Evolutionary conservation across 2,113 vertebrate genomes (phyloP).

Genomic region (Leptodactylus fuscus): DNA sequence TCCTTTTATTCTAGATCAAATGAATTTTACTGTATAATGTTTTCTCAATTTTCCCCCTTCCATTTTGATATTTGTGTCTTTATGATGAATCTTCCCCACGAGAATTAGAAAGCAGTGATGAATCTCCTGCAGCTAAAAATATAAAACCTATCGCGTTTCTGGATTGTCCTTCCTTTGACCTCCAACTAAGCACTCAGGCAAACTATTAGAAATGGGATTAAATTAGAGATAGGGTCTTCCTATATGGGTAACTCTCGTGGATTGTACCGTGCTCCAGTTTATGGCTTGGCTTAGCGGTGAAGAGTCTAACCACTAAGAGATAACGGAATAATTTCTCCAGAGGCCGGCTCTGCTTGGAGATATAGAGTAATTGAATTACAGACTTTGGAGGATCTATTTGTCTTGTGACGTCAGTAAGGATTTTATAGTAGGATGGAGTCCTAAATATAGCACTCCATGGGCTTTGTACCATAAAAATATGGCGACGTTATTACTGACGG

Average conservation of each 20-base stretch:
- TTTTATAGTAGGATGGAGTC: not conserved
- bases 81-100: no score
- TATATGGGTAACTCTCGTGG: not conserved
- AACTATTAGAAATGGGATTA: conserved; percentile 37
- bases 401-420: not conserved
- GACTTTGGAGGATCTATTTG: not conserved
- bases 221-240: conserved; percentile 10
- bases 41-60: no score
- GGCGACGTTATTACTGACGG: not conserved
- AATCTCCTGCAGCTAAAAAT: not conserved
- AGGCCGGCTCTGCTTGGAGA: not conserved
- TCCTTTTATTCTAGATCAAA: no score
- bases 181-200: conserved; percentile 5
- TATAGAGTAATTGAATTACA: conserved; percentile 39
- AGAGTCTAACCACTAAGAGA: not conserved
- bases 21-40: no score
- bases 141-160: not conserved
- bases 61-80: no score
- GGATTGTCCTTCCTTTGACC: conserved; percentile 17
- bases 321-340: conserved; percentile 25
- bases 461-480: not conserved
- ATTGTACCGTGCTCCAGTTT: not conserved
- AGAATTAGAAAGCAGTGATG: no score
- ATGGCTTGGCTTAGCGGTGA: conserved; percentile 1
- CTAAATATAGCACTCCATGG: not conserved